Evolutionary conservation across 2,888 invertebrate genomes (phyloP).

Genomic region (Pyrochroa serraticornis): DNA sequence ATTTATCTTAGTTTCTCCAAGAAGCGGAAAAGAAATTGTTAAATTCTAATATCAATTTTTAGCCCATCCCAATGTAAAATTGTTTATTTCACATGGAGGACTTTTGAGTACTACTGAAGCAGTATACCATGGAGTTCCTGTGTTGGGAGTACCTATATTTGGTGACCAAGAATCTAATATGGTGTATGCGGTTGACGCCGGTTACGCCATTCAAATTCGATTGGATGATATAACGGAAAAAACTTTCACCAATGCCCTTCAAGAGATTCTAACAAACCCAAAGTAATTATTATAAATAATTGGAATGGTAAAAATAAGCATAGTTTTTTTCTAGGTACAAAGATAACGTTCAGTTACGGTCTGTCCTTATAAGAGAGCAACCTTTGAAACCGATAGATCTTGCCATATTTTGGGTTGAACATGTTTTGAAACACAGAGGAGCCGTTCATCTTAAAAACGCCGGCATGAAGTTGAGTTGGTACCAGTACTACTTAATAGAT

Average conservation of each 20-base stretch:
- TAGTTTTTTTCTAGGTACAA: conserved; percentile 32
- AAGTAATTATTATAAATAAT: conserved; percentile 15
- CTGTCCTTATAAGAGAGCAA: conserved; percentile 38
- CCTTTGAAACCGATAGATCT: conserved; percentile 39
- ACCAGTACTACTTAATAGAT: conserved; percentile 40
- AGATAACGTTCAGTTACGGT: conserved; percentile 34
- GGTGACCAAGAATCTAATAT: conserved; percentile 61
- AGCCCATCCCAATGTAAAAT: conserved; percentile 63
- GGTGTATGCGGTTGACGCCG: conserved; percentile 55
- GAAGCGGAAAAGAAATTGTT: not conserved
- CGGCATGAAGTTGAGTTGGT: conserved; percentile 37
- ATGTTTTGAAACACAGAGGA: conserved; percentile 43
- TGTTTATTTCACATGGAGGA: conserved; percentile 67
- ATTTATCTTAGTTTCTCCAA: no score
- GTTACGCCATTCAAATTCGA: conserved; percentile 55
- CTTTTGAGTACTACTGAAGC: conserved; percentile 64
- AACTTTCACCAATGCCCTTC: conserved; percentile 48
- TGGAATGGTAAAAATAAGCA: not conserved
- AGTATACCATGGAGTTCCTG: conserved; percentile 58
- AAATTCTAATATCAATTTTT: conserved; percentile 30
- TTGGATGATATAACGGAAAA: conserved; percentile 56
- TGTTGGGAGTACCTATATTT: conserved; percentile 62
- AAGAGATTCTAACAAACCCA: conserved; percentile 28
- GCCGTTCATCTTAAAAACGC: conserved; percentile 40
- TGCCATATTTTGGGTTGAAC: conserved; percentile 46